Evolutionary conservation across 2,113 vertebrate genomes (phyloP), one percentile per base, ranked within the genome.

Genomic region (Porphyrio hochstetteri): DNA sequence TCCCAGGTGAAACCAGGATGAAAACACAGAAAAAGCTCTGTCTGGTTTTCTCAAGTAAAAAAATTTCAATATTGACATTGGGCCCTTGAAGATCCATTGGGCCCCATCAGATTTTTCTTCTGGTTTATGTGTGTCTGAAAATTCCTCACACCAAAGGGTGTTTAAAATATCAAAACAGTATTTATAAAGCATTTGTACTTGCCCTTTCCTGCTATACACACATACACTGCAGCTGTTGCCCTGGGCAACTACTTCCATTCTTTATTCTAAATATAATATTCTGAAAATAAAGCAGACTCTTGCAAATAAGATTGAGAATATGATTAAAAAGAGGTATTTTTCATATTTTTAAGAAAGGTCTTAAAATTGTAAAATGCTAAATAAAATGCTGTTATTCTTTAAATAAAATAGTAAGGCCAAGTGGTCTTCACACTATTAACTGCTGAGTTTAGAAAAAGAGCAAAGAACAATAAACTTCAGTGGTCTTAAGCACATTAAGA

Each of bases 201-300:
- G 52, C 63, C 24, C 35, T 88, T 87, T 92, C 44, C 57, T 1
- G 2, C 87, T 81, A 28, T 7, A 67, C 38, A 77, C 36, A 80
- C 0, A 1, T 36, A 82, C 59, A 28, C 79, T 70, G 70, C 59
- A 92, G 67, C 68, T 88, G 92, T 96, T 95, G 85, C 85, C 68
- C 52, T 38, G 15, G 82, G 88, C 46, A 88, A 91, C 92, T 88
- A 79, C 56, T 77, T 77, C 75, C 87, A 82, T 77, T 85, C 63
- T 93, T 92, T 76, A 82, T 50, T 85, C 67, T 80, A 90, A 87
- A 86, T 65, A 55, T 65, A 93, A 69, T 64, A 81, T n/a, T 67
- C 55, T 67, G 55, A 90, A 94, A 92, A 72, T 67, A 95, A 91
- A 72, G 31, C 28, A 69, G 70, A 77, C 36, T 53, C 84, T 44